phyloP scores from a whole-genome alignment of 2,113 vertebrate species.

The Gobiocypris rarus region DNA sequence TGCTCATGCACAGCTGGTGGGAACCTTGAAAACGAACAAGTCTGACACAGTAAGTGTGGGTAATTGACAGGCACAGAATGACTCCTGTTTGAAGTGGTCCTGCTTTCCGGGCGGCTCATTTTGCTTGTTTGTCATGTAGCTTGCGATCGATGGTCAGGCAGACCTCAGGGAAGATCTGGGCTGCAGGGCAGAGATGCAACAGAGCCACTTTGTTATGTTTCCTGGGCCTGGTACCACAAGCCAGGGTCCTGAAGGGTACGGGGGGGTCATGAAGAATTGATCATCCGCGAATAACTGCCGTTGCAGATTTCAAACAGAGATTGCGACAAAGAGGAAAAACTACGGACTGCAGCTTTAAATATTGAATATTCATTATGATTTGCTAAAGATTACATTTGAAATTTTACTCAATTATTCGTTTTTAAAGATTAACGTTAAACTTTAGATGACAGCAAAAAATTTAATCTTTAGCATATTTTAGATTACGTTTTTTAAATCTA shows the following conservation, averaged over 20 bases:
- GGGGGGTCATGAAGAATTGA: no score
- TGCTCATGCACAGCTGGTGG: conserved; percentile 27
- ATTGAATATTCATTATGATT: no score
- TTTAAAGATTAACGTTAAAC: no score
- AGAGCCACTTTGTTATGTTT: conserved; percentile 47
- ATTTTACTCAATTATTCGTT: no score
- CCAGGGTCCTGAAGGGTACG: conserved; percentile 16
- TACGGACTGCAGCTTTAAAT: no score
- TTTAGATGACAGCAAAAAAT: no score
- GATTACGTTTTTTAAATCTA: no score
- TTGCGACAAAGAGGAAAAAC: no score
- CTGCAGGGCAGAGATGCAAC: conserved; percentile 34
- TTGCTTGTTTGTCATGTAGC: conserved; percentile 63
- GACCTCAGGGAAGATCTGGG: conserved; percentile 59
- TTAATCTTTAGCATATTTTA: no score
- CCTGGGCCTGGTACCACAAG: conserved; percentile 32
- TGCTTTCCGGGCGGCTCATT: conserved; percentile 53
- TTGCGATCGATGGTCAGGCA: conserved; percentile 70
- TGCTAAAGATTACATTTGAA: no score
- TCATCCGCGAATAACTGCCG: no score
- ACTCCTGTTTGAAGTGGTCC: conserved; percentile 56
- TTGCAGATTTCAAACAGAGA: no score
- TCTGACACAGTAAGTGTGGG: conserved; percentile 47
- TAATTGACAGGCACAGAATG: conserved; percentile 69
- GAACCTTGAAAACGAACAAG: conserved; percentile 21